Evolutionary conservation across 37 sponge, comb jelly and placozoan species (phyloP), one percentile per base, ranked within the genome.

Genomic region (Geodia barretti): DNA sequence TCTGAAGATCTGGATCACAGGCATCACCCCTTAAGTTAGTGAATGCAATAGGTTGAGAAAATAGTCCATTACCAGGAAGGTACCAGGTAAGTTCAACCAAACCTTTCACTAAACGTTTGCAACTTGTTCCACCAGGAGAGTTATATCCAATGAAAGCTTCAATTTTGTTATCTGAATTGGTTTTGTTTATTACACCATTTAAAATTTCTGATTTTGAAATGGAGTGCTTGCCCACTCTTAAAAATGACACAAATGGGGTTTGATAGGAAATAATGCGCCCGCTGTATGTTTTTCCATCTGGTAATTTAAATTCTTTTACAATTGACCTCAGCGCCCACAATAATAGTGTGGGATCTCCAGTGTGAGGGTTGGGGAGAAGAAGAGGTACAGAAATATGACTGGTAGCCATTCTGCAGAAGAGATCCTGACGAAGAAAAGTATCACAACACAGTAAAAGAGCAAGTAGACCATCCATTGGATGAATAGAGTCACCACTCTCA

Each of bases 401-500:
- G 3, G 41, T 43, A 20, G 40, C 60, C 41, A 84, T 58, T 42
- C 61, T 75, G 24, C 34, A 14, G 3, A 68, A 25, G 39, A 84
- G 8, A 41, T 75, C 76, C 34, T 76, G 84, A 29, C 68, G 77
- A 66, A 84, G 76, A 59, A 84, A 76, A 66, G 64, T 33, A 40
- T 84, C 84, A 24, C 66, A 62, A 39, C 77, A 84, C 59, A 42
- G 77, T 42, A 75, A 35, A 2, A 84, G 32, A 62, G 76, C 68
- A 3, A 84, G 70, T 42, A 84, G 67, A 39, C 34, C 66, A 84
- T 84, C 84, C 43, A 84, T 66, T 32, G 84, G 84, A 38, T 74
- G 58, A 28, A 84, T 64, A 1, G 2, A 24, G 7, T 25, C 62
- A 5, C 2, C 24, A 14, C 14, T 14, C 7, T 47, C 54, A 47